These are phyloP conservation scores for Nansenia antarctica DNA, from an alignment of 2,113 vertebrate genomes.

Conservation along the genomic window DNA sequence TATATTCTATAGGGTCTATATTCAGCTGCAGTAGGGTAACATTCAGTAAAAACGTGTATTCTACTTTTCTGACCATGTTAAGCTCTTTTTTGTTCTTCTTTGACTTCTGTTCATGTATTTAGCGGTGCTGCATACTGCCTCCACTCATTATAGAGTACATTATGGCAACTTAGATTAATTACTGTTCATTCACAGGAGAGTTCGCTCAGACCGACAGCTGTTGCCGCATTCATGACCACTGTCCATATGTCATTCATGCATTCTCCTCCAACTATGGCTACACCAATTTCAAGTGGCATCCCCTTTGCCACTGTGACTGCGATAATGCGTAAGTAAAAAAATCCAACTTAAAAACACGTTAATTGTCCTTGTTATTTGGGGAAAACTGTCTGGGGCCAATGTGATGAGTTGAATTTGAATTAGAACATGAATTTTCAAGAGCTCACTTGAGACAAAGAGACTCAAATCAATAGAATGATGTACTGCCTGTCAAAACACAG, in stretches of 20 bases:
- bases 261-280: conserved; percentile 83
- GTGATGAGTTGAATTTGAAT: too few species aligned
- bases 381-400: too few species aligned
- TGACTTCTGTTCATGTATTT: not conserved
- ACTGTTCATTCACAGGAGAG: conserved; percentile 74
- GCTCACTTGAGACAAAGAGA: not conserved
- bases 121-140: too few species aligned
- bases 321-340: conserved; percentile 82
- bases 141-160: too few species aligned
- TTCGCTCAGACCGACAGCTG: conserved; percentile 83
- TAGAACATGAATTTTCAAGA: too few species aligned
- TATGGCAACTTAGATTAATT: not conserved
- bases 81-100: not conserved
- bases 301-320: conserved; percentile 89
- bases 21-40: not conserved
- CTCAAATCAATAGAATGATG: not conserved
- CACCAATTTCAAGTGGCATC: conserved; percentile 88
- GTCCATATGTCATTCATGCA: conserved; percentile 86
- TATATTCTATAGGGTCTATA: too few species aligned
- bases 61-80: too few species aligned
- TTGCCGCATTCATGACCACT: conserved; percentile 89
- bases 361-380: too few species aligned
- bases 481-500: not conserved
- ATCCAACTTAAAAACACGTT: too few species aligned
- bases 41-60: not conserved